Evolutionary conservation across 2,888 invertebrate species (phyloP).

Genomic region (Hermodice carunculata): DNA sequence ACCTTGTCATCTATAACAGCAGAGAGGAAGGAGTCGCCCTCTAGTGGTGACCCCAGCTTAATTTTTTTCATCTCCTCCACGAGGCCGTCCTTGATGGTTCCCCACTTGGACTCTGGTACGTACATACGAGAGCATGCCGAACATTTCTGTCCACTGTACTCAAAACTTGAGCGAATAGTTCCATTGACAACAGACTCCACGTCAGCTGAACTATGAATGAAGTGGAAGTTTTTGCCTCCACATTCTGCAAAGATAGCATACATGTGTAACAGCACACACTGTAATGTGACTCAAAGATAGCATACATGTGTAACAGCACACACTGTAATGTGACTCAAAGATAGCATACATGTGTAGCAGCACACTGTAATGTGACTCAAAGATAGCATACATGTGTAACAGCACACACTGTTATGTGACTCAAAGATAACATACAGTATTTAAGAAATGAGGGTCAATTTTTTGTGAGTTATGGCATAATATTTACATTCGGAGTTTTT

Average conservation of each 20-base stretch:
- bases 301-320: too few relatives aligned
- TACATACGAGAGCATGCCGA: slow-evolving; percentile 98
- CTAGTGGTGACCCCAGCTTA: slow-evolving; percentile 85
- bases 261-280: too few relatives aligned
- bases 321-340: too few relatives aligned
- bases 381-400: too few relatives aligned
- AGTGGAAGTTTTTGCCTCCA: slow-evolving; percentile 99
- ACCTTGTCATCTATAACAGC: slow-evolving; percentile 96
- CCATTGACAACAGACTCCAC: slow-evolving; percentile 83
- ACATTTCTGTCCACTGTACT: slow-evolving; percentile 96
- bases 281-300: too few relatives aligned
- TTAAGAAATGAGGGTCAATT: too few relatives aligned
- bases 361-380: too few relatives aligned
- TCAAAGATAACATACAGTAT: too few relatives aligned
- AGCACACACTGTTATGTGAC: too few relatives aligned
- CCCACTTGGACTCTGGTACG: slow-evolving; percentile 91
- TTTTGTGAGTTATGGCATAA: too few relatives aligned
- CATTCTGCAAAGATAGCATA: slow-evolving; percentile 80
- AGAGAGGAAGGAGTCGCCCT: slow-evolving; percentile 84
- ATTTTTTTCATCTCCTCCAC: slow-evolving; percentile 79
- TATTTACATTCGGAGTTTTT: too few relatives aligned
- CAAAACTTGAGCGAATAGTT: slow-evolving; percentile 90
- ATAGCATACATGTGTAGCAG: too few relatives aligned
- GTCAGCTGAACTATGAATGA: slow-evolving; percentile 93
- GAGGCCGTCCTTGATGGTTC: slow-evolving; percentile 78